These are phyloP conservation scores for Callyntrura sp. DNA, from an alignment of 2,888 invertebrate species.

Conservation along the genomic window DNA sequence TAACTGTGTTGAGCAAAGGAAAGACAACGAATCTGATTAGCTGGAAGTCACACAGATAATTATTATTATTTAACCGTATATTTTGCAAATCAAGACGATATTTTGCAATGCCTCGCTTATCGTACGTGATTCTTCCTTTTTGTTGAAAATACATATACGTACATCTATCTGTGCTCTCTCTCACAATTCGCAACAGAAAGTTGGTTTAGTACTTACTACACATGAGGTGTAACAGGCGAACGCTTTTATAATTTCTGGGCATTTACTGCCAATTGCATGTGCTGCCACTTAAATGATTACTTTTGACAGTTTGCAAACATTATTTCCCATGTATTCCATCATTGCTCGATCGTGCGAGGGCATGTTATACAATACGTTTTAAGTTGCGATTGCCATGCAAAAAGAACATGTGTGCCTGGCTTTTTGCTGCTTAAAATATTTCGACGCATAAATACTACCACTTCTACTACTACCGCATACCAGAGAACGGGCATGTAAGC, in stretches of 20 bases:
- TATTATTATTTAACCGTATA: constrained; percentile 20
- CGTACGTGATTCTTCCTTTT: constrained; percentile 2
- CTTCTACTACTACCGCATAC: no score
- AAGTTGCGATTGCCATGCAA: not conserved
- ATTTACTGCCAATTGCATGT: constrained; percentile 9
- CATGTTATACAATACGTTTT: not conserved
- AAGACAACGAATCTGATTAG: constrained; percentile 8
- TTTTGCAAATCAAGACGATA: constrained; percentile 18
- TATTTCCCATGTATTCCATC: not conserved
- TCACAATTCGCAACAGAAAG: not conserved
- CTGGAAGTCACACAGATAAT: constrained; percentile 22
- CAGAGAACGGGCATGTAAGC: not conserved
- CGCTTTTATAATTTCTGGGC: not conserved
- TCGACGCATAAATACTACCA: not conserved
- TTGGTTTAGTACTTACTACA: not conserved
- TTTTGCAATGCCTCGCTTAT: not conserved
- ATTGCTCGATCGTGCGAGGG: not conserved
- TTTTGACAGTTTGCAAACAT: constrained; percentile 46
- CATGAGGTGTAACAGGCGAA: not conserved
- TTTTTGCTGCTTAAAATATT: not conserved
- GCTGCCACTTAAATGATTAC: not conserved
- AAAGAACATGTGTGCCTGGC: not conserved
- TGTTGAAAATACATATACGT: not conserved
- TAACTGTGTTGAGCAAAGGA: not conserved
- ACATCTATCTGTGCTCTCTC: not conserved